These are phyloP conservation scores for Cherax quadricarinatus DNA, from an alignment of 1,140 invertebrate genomes.

Conservation along the genomic window DNA sequence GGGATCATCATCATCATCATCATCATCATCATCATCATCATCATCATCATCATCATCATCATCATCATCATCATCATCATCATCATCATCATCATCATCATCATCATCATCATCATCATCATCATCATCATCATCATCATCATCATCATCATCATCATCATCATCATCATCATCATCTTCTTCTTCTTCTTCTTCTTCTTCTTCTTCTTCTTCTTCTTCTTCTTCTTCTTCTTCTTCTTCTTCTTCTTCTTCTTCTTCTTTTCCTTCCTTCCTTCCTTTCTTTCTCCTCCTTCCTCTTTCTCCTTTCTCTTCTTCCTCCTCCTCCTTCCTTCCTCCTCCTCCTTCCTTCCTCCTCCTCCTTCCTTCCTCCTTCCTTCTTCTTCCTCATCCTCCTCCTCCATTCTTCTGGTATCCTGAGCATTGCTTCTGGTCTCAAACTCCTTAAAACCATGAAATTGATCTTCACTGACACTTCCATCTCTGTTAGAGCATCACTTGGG, in stretches of 20 bases:
- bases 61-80: constrained; percentile 13
- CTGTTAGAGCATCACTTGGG: too few relatives aligned
- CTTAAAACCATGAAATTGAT: too few relatives aligned
- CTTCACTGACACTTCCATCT: too few relatives aligned
- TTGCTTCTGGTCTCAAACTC: too few relatives aligned
- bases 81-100: constrained; percentile 12
- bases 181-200: neutral
- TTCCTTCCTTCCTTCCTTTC: neutral
- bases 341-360: neutral
- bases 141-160: constrained; percentile 13
- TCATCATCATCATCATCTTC: neutral
- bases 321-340: neutral
- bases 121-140: constrained; percentile 12
- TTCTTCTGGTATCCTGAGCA: neutral
- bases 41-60: constrained; percentile 13
- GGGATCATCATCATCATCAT: too few relatives aligned
- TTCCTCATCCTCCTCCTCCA: too few relatives aligned
- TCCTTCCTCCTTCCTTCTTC: too few relatives aligned
- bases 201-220: neutral
- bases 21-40: constrained; percentile 12
- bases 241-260: neutral
- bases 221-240: neutral
- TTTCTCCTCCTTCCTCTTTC: constrained; percentile 15
- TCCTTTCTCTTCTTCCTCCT: neutral
- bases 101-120: constrained; percentile 12